Evolutionary conservation across 2,888 invertebrate species (phyloP).

Genomic region (Sarcophaga carnaria): DNA sequence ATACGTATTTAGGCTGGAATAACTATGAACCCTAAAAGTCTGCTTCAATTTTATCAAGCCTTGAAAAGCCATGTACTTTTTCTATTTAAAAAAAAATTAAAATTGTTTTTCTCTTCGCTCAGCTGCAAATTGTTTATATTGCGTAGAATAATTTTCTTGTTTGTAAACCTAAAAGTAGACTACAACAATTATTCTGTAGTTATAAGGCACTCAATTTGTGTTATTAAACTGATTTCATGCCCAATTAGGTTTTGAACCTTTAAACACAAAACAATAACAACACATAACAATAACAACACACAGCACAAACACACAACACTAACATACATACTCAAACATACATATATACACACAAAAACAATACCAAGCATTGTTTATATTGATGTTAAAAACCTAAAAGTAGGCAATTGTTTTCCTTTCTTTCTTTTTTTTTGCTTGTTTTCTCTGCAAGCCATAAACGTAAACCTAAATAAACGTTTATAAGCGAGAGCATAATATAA

Average conservation of each 20-base stretch:
- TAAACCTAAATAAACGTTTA: neutral
- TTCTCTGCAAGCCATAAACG: neutral
- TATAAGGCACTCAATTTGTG: slow-evolving; percentile 1
- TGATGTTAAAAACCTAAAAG: neutral
- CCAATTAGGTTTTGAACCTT: neutral
- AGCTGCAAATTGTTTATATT: neutral
- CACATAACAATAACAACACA: neutral
- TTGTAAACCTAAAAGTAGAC: slow-evolving; percentile 1
- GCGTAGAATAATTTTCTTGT: neutral
- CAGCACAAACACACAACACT: too few relatives aligned
- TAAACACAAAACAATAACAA: neutral
- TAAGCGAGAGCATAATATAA: neutral
- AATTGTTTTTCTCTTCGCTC: neutral
- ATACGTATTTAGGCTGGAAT: too few relatives aligned
- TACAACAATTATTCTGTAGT: neutral
- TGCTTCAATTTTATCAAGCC: too few relatives aligned
- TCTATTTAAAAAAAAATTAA: too few relatives aligned
- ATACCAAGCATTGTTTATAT: neutral
- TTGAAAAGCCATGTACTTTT: too few relatives aligned
- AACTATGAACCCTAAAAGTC: too few relatives aligned
- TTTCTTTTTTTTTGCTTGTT: neutral
- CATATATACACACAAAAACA: neutral
- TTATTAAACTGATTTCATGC: slow-evolving; percentile 1
- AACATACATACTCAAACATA: neutral
- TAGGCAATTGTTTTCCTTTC: neutral